These are phyloP conservation scores for Halichoerus grypus DNA, from an alignment of 2,113 vertebrate species.

Conservation along the genomic window DNA sequence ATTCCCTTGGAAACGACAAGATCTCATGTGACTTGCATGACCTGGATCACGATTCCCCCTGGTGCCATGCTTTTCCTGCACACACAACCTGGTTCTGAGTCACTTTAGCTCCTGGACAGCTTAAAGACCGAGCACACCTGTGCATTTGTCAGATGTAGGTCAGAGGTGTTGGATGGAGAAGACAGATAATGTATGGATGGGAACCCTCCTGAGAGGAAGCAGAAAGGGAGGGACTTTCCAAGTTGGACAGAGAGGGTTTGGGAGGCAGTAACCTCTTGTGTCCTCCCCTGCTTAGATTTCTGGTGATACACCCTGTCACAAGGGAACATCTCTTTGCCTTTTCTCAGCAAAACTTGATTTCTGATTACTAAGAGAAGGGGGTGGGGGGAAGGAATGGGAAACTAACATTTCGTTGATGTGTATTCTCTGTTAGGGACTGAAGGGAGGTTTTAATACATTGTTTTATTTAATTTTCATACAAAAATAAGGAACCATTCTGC, in stretches of 20 bases:
- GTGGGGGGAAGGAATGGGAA: neutral
- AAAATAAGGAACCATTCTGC: neutral
- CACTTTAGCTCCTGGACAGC: conserved; percentile 42
- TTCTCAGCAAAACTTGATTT: neutral
- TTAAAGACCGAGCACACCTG: conserved; percentile 65
- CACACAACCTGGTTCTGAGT: conserved; percentile 69
- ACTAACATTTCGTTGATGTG: neutral
- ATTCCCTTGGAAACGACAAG: conserved; percentile 80
- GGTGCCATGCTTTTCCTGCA: conserved; percentile 68
- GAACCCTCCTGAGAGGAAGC: neutral
- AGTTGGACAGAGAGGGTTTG: neutral
- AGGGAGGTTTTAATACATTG: neutral
- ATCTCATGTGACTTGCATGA: conserved; percentile 71
- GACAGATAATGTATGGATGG: neutral
- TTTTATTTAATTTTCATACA: neutral
- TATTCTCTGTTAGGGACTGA: conserved; percentile 5
- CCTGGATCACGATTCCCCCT: conserved; percentile 83
- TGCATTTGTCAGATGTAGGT: neutral
- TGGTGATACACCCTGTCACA: neutral
- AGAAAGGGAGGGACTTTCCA: neutral
- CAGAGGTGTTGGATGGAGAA: neutral
- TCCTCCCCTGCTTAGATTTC: neutral
- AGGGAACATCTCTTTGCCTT: neutral
- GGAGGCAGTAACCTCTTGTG: neutral
- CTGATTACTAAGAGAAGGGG: neutral